Base-by-base conservation (phyloP, 2,113 vertebrate genomes). In the Poeciliopsis occidentalis region DNA sequence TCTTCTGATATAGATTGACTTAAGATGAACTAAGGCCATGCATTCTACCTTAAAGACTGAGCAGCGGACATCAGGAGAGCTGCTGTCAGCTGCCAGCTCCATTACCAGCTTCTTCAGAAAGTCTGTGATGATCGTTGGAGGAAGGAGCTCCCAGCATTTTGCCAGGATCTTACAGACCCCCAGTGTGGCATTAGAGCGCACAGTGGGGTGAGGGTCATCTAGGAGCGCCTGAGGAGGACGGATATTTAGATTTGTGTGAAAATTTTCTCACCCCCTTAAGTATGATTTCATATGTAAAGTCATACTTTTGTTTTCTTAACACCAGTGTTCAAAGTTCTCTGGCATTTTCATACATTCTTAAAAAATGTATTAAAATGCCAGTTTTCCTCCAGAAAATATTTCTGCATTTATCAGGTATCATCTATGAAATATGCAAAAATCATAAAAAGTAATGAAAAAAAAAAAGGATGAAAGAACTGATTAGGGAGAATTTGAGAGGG, bases 91-190 rank as follows among this genome's bases (percentile, higher is more conserved):
- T 0, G 95, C 91, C 71, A 99, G 91, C 1, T 98, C 95, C 72
- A 71, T 88, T 15, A 94, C 90, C 27, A 98, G 80, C 81, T 96
- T 98, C 92, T 96, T 96, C 60, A 97, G 84, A 22, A 99, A 95
- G 47, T 98, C 97, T 12, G 95, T 86, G 78, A 99, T 93, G 80
- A 98, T 86, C 0, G 88, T 51, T 0, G 96, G 82, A n/a, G 97
- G 97, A 77, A 99, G 96, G 87, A 99, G 93, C 83, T 98, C 97
- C 97, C 97, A 99, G 90, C 95, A 99, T 63, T 94, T 96, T 37
- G 92, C 94, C 64, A 95, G 89, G 84, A 99, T 95, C 86, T 96
- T 97, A 91, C 96, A 96, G 2, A 96, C 96, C 3, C 97, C 98
- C 6, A 99, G 93, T 0, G 94, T 89, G 6, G 96, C 97, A 4